phyloP scores from a whole-genome alignment of 2,797 vertebrate species.

The Onychomys leucogaster region DNA sequence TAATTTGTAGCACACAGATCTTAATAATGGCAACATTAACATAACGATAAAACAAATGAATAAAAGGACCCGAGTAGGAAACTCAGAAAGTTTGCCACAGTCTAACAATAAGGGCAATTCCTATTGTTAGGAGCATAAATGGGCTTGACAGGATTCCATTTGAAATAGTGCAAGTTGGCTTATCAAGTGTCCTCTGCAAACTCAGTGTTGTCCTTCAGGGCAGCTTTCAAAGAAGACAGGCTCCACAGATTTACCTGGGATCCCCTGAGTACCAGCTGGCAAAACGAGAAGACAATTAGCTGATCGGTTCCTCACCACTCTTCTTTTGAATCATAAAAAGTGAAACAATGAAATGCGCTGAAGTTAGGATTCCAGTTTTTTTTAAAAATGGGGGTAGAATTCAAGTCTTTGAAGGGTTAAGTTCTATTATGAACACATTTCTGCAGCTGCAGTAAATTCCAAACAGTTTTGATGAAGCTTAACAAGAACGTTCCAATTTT shows the following conservation, averaged over 20 bases:
- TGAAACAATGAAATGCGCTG: conserved; percentile 89
- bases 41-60: conserved; percentile 78
- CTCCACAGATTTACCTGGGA: conserved; percentile 82
- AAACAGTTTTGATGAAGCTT: conserved; percentile 97
- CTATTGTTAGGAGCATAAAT: conserved; percentile 80
- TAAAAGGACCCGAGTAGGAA: conserved; percentile 70
- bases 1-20: conserved; percentile 84
- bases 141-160: conserved; percentile 76
- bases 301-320: conserved; percentile 85
- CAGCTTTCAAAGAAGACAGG: conserved; percentile 79
- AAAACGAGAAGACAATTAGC: conserved; percentile 87
- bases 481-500: conserved; percentile 97
- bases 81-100: conserved; percentile 77
- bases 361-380: conserved; percentile 91
- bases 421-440: conserved; percentile 94
- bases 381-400: conserved; percentile 87
- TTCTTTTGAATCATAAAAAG: conserved; percentile 88
- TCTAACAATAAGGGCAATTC: conserved; percentile 81
- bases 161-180: conserved; percentile 81
- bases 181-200: conserved; percentile 75
- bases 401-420: conserved; percentile 92
- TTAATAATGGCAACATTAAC: conserved; percentile 83
- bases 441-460: conserved; percentile 95
- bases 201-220: conserved; percentile 70
- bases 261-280: conserved; percentile 81